Evolutionary conservation across 1,140 invertebrate genomes (phyloP).

Genomic region (Caerostris darwini): DNA sequence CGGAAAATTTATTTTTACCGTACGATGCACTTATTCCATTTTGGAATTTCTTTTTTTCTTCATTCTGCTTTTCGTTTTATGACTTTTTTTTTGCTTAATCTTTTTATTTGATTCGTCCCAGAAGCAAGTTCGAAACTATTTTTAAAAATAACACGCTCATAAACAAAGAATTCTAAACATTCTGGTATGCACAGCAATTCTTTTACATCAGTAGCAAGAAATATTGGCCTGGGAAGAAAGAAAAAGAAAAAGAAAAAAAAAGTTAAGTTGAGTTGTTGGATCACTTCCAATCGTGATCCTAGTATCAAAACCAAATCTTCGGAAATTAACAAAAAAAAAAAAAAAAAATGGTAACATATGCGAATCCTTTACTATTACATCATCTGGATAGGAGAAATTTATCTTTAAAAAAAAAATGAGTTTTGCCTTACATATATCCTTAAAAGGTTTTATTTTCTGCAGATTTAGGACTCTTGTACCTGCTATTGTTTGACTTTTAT

Average conservation of each 20-base stretch:
- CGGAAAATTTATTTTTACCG: constrained; percentile 41
- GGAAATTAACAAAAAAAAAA: too few species aligned
- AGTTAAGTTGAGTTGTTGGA: constrained; percentile 36
- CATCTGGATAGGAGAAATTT: too few species aligned
- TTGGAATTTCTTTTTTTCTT: background rate
- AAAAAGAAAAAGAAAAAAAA: constrained; percentile 19
- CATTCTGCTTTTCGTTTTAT: too few species aligned
- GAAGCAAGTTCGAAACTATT: background rate
- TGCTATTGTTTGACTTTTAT: too few species aligned
- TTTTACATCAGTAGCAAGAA: background rate
- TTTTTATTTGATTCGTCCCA: constrained; percentile 3
- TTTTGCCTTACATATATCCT: too few species aligned
- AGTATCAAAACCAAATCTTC: background rate
- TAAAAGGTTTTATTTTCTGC: too few species aligned
- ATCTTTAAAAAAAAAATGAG: too few species aligned
- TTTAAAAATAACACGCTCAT: constrained; percentile 43
- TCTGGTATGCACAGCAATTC: background rate
- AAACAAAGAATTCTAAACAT: constrained; percentile 53
- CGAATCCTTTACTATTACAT: background rate
- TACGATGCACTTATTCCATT: background rate
- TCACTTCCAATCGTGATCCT: background rate
- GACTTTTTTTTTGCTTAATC: background rate
- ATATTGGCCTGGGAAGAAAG: background rate
- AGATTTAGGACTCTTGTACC: too few species aligned
- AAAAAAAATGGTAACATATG: background rate